phyloP scores from a whole-genome alignment of 1,140 invertebrate genomes.

The Drosophila watanabei region DNA sequence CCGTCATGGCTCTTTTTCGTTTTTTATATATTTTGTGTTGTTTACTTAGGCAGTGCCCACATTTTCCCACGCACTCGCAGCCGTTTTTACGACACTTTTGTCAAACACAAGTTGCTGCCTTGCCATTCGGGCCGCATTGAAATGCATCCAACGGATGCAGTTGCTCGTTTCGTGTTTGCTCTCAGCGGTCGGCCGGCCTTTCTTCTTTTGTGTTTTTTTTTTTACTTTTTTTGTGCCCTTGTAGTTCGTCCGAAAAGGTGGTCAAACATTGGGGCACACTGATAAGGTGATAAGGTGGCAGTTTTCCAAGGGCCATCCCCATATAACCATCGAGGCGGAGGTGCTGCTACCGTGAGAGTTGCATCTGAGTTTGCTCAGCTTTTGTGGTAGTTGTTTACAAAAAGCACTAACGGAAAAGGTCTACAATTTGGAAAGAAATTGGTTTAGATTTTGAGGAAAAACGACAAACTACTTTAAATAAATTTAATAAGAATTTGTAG shows the following conservation, averaged over 20 bases:
- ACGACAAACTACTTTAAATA: not conserved
- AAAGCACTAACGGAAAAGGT: slow-evolving; percentile 18
- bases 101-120: slow-evolving; percentile 41
- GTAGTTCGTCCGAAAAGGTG: slow-evolving; percentile 57
- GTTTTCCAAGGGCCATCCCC: slow-evolving; percentile 2
- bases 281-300: slow-evolving; percentile 63
- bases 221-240: slow-evolving; percentile 23
- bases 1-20: slow-evolving; percentile 24
- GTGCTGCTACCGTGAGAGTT: slow-evolving; percentile 66
- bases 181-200: slow-evolving; percentile 34
- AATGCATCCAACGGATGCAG: slow-evolving; percentile 71
- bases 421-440: not conserved
- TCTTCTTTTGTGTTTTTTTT: slow-evolving; percentile 40
- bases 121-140: slow-evolving; percentile 47
- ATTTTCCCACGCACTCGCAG: slow-evolving; percentile 70
- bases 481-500: not conserved
- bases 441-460: not conserved
- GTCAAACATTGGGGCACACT: slow-evolving; percentile 55
- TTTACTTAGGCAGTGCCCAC: slow-evolving; percentile 73
- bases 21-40: slow-evolving; percentile 26
- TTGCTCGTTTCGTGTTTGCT: slow-evolving; percentile 42
- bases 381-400: slow-evolving; percentile 43
- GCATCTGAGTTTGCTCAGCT: slow-evolving; percentile 67
- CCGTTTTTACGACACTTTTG: slow-evolving; percentile 72
- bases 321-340: slow-evolving; percentile 13